Base-by-base conservation (phyloP, 2,113 vertebrate species). In the Pelecanoides urinatrix region DNA sequence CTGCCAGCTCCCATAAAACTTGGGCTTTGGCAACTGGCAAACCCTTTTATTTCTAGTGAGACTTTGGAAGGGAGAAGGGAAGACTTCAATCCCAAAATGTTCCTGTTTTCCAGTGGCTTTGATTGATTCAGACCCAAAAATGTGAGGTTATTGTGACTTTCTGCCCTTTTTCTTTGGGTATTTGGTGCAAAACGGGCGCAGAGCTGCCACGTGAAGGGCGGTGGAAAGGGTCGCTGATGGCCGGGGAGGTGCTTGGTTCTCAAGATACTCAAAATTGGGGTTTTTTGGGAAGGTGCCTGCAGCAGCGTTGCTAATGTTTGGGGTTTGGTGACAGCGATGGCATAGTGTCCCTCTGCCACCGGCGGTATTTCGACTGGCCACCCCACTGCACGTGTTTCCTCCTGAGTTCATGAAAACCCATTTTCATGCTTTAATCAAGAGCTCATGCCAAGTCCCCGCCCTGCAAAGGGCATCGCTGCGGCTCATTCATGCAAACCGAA, bases 231-330 rank as follows among this genome's bases (percentile, higher is more conserved):
- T 29, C 34, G 0, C 6, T 20, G 52, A 1, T 17, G 52, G 40
- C 32, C 30, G 53, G 27, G 59, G 40, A 55, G 49, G 40, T 61
- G 74, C 53, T 30, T 59, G 42, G 8, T 20, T 75, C 19, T 74
- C 44, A 7, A 4, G 9, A 0, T 17, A 2, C 81, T 38, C 66
- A 50, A 2, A 59, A 8, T 0, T 1, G 27, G 61, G 3, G 0
- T 12, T 4, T 21, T 47, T 65, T 34, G 4, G 5, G 87, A 55
- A 86, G 86, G 30, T 1, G 3, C 7, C 66, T 36, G 73, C 63
- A 74, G 75, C 72, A 77, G 59, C 50, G 0, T 0, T 55, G 59
- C 62, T 68, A 8, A 10, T 1, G 2, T 36, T 34, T 74, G 90
- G 63, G 49, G 13, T 49, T 49, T 65, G 82, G 68, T 63, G 83